These are phyloP conservation scores for Tachysurus fulvidraco DNA, from an alignment of 2,113 vertebrate genomes.

Conservation along the genomic window DNA sequence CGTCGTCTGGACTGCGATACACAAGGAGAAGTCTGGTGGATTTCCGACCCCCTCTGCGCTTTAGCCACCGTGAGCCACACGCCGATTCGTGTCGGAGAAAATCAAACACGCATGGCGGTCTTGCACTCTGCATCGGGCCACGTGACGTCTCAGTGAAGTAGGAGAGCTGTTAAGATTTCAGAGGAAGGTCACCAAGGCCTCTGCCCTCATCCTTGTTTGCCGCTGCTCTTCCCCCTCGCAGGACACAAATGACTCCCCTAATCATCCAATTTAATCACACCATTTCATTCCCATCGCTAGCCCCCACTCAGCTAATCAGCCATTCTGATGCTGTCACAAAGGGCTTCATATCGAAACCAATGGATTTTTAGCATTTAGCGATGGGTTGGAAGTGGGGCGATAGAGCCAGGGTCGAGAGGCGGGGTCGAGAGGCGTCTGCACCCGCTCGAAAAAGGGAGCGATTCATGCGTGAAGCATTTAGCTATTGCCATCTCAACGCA, in stretches of 20 bases:
- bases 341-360: slow-evolving; percentile 65
- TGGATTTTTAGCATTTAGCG: slow-evolving; percentile 63
- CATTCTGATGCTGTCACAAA: slow-evolving; percentile 62
- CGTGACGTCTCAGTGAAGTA: slow-evolving; percentile 29
- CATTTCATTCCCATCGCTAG: slow-evolving; percentile 60
- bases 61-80: not conserved
- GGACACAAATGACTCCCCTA: slow-evolving; percentile 64
- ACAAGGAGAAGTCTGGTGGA: slow-evolving; percentile 40
- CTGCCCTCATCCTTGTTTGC: slow-evolving; percentile 56
- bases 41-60: slow-evolving; percentile 1
- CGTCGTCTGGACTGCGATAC: slow-evolving; percentile 57
- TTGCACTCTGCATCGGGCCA: not conserved
- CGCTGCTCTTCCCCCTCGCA: slow-evolving; percentile 52
- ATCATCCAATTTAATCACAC: slow-evolving; percentile 65
- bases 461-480: slow-evolving; percentile 65
- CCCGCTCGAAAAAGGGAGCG: slow-evolving; percentile 47
- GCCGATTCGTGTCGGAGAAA: not conserved
- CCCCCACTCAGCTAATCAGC: slow-evolving; percentile 58
- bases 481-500: slow-evolving; percentile 65
- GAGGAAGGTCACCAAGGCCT: slow-evolving; percentile 53
- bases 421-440: slow-evolving; percentile 45
- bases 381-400: slow-evolving; percentile 36
- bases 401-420: slow-evolving; percentile 40
- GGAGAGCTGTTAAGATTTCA: slow-evolving; percentile 45
- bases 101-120: not conserved